Conservation (phyloP, 2,113 vertebrate genomes). For the Mellivora capensis region DNA sequence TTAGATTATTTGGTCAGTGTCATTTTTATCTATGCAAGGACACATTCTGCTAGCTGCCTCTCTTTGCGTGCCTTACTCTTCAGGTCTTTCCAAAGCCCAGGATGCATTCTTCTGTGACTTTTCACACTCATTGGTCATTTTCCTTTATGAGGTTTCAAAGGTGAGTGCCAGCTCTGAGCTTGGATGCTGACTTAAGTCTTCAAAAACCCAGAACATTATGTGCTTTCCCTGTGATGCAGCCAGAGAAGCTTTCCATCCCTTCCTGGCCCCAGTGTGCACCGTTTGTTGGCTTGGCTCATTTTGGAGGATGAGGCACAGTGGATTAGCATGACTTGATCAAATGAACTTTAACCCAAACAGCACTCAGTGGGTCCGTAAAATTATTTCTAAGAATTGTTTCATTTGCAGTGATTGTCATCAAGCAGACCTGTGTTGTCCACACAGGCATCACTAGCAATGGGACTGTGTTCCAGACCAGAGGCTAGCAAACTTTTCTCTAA, state of each 20-base stretch:
- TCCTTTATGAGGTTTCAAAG: not conserved
- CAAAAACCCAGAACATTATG: not conserved
- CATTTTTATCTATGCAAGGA: not conserved
- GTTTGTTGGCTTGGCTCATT: accelerated
- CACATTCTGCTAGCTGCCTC: accelerated
- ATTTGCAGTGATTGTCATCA: accelerated
- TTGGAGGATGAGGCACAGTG: not conserved
- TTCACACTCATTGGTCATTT: accelerated
- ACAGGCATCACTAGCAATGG: accelerated
- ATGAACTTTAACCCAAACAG: not conserved
- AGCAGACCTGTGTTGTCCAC: not conserved
- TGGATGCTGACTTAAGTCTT: not conserved
- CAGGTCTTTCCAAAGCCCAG: not conserved
- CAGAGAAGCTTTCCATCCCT: not conserved
- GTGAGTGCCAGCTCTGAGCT: not conserved
- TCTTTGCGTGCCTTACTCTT: not conserved
- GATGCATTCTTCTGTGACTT: not conserved
- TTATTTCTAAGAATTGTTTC: not conserved
- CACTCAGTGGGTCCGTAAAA: accelerated
- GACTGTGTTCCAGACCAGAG: accelerated
- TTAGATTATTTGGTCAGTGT: not conserved
- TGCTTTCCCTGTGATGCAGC: accelerated
- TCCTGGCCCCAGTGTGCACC: accelerated
- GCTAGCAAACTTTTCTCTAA: not conserved
- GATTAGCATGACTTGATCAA: too few species aligned